phyloP scores from a whole-genome alignment of 2,797 vertebrate species.

The Steatocranus sp. region DNA sequence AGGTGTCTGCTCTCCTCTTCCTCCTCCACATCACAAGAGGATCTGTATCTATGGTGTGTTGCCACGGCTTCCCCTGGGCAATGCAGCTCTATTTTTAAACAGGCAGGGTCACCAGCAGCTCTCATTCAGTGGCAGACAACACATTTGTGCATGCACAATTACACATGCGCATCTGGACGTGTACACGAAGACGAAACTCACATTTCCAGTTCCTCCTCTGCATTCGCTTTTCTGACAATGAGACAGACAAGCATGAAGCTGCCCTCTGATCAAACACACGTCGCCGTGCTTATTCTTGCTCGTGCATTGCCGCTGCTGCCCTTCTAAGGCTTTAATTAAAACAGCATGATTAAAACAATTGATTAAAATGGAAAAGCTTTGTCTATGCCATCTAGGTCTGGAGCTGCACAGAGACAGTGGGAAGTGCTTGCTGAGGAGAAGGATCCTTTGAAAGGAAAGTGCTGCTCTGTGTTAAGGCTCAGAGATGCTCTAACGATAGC shows the following conservation, averaged over 20 bases:
- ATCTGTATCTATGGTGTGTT: conserved; percentile 63
- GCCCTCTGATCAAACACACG: conserved; percentile 21
- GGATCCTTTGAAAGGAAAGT: conserved; percentile 27
- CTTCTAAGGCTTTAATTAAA: conserved; percentile 46
- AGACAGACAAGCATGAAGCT: conserved; percentile 2
- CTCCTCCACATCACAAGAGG: conserved; percentile 43
- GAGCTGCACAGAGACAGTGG: neutral
- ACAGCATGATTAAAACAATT: conserved; percentile 37
- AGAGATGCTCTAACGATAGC: conserved; percentile 26
- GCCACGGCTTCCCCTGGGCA: conserved; percentile 67
- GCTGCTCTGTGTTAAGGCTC: conserved; percentile 41
- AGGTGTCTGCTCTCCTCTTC: conserved; percentile 24
- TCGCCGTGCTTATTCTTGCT: conserved; percentile 23
- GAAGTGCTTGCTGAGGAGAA: neutral
- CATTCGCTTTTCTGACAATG: neutral
- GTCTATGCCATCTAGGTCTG: conserved; percentile 7
- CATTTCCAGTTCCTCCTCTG: neutral
- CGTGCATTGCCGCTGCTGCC: neutral
- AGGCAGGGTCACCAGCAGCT: conserved; percentile 39
- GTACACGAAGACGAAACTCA: neutral
- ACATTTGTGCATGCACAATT: neutral
- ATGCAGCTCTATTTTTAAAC: conserved; percentile 71
- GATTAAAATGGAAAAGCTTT: conserved; percentile 46
- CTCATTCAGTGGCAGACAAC: conserved; percentile 37
- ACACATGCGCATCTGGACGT: neutral